phyloP scores from a whole-genome alignment of 2,888 invertebrate genomes.

The Habrosyne pyritoides region DNA sequence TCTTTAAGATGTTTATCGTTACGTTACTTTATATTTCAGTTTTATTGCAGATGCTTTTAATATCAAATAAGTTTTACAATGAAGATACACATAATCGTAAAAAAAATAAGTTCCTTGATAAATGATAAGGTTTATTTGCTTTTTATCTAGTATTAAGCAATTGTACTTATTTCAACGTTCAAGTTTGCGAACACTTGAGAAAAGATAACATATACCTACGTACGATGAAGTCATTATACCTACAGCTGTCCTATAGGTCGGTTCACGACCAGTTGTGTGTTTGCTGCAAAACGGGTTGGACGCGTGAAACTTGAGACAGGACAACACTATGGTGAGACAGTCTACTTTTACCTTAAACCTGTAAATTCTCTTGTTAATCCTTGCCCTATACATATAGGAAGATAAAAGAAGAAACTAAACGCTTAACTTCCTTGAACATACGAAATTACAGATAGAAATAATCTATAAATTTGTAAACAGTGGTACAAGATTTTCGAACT shows the following conservation, averaged over 20 bases:
- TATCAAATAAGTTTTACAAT: not conserved
- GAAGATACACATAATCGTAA: not conserved
- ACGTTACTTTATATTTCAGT: not conserved
- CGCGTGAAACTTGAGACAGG: slow-evolving; percentile 12
- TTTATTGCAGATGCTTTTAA: not conserved
- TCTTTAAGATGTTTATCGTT: no score
- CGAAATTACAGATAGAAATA: not conserved
- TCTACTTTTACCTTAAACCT: slow-evolving; percentile 1
- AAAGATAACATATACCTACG: not conserved
- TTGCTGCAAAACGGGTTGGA: slow-evolving; percentile 10
- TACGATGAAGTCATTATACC: slow-evolving; percentile 12
- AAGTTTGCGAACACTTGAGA: slow-evolving; percentile 2
- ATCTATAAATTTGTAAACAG: not conserved
- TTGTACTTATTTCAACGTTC: not conserved
- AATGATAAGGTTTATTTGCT: not conserved
- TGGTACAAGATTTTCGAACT: not conserved
- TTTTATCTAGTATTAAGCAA: not conserved
- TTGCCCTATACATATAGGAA: not conserved
- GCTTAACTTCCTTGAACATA: not conserved
- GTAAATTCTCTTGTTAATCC: not conserved
- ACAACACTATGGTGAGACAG: slow-evolving; percentile 14
- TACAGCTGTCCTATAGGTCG: not conserved
- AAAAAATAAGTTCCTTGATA: not conserved
- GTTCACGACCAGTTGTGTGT: slow-evolving; percentile 12
- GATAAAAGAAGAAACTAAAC: not conserved